Evolutionary conservation across 2,797 vertebrate genomes (phyloP), one percentile per base, ranked within the genome.

Genomic region (Hyperoplus immaculatus): DNA sequence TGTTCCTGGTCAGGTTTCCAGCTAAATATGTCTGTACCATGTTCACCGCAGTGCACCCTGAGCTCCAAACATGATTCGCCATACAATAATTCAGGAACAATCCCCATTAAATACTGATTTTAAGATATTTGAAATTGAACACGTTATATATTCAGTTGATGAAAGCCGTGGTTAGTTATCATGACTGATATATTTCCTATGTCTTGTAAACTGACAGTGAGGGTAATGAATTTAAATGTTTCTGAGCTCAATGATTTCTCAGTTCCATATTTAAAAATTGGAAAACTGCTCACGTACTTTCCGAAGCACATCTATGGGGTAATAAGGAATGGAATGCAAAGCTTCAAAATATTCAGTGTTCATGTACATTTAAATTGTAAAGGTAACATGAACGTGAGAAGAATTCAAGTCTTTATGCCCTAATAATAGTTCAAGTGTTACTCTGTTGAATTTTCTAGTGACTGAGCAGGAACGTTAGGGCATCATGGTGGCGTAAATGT

Each of bases 321-420:
- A 69, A 73, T 76, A 77, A 81, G 67, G 38, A 77, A 77, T 38
- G 42, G 21, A 81, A 81, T 68, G 45, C 69, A 74, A 66, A 73
- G 51, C 72, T 69, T 46, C 6, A 10, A 15, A 61, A 63, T 29
- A 29, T 64, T 59, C 60, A 75, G 58, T 69, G 39, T 67, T 78
- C 77, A 78, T 77, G 57, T 59, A 68, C 87, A 78, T 82, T 85
- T 81, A n/a, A 78, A 87, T 74, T 68, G 65, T 65, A 60, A 74
- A 38, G 47, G 43, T 62, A 7, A 46, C n/a, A 14, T 73, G 69
- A 72, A 77, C 3, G 56, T 69, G 79, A 83, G 55, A 72, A 84
- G 63, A 85, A 83, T 85, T 58, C 49, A n/a, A 54, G 53, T 56
- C 14, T 55, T 70, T 54, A 12, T 16, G 72, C 55, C n/a, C 41